These are phyloP conservation scores for Trichomycterus rosablanca DNA, from an alignment of 2,113 vertebrate genomes.

Conservation along the genomic window DNA sequence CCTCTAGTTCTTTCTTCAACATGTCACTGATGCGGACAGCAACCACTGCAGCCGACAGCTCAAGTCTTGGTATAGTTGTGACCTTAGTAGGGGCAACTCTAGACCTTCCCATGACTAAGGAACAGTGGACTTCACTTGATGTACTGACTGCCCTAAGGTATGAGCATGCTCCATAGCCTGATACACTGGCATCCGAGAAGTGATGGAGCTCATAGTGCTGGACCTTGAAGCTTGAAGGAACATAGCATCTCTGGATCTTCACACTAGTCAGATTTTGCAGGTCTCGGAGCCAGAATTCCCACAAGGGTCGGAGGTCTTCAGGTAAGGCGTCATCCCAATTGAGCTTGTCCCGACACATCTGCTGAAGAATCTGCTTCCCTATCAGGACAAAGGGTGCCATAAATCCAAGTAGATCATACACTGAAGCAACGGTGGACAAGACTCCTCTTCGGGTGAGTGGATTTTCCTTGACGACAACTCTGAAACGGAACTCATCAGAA, in stretches of 20 bases:
- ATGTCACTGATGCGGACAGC: constrained; percentile 32
- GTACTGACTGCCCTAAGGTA: no score
- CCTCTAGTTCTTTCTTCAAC: constrained; percentile 25
- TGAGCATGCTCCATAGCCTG: no score
- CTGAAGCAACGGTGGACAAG: not conserved
- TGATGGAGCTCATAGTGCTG: not conserved
- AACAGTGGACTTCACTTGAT: constrained; percentile 8
- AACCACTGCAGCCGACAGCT: constrained; percentile 29
- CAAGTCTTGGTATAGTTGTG: constrained; percentile 24
- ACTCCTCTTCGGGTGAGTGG: no score
- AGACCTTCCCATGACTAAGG: constrained; percentile 18
- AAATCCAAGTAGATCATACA: not conserved
- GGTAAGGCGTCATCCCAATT: not conserved
- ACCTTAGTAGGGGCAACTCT: constrained; percentile 20
- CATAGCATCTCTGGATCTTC: not conserved
- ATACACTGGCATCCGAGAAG: no score
- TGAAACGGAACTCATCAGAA: no score
- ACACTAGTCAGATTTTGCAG: not conserved
- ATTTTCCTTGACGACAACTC: no score
- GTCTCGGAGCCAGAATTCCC: not conserved
- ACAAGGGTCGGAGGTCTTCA: not conserved
- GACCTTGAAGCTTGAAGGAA: not conserved
- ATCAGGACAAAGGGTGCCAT: no score
- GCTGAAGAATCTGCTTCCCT: not conserved
- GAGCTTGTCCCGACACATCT: not conserved